A percentile compares a stretch with the other conserved stretches of the same genome.
Conservation (phyloP, 2,113 vertebrate species). For the Gymnocephalus cernua region DNA sequence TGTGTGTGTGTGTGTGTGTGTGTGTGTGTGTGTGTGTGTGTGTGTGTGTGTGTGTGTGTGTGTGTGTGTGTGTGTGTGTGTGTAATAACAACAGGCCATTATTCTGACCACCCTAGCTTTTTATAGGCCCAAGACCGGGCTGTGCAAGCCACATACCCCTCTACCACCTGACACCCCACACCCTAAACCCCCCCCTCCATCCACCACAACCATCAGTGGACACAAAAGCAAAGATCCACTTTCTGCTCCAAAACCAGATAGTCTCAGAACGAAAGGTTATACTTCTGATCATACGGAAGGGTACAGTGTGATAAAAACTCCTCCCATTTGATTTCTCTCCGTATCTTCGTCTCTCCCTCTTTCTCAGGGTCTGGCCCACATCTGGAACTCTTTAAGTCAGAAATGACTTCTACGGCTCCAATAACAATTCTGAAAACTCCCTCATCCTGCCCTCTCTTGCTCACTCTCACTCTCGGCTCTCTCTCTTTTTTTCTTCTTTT, state of each 20-base stretch:
- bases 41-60: conserved; percentile 36
- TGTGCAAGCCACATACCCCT: conserved; percentile 65
- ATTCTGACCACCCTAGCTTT: conserved; percentile 77
- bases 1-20: conserved; percentile 45
- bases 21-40: conserved; percentile 31
- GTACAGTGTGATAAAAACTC: conserved; percentile 51
- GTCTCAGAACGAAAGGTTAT: not conserved
- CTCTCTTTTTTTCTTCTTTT: conserved; percentile 17
- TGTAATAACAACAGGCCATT: conserved; percentile 76
- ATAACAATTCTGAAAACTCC: conserved; percentile 81
- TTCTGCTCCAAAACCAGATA: conserved; percentile 13
- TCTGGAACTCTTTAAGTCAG: conserved; percentile 87
- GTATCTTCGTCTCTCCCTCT: conserved; percentile 27
- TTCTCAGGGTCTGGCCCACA: conserved; percentile 78
- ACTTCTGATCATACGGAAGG: conserved; percentile 46
- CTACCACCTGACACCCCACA: conserved; percentile 76
- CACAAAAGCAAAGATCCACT: conserved; percentile 13
- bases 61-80: conserved; percentile 31
- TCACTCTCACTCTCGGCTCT: conserved; percentile 45
- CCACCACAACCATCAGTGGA: conserved; percentile 13
- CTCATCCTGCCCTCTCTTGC: conserved; percentile 55
- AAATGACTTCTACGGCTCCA: conserved; percentile 84
- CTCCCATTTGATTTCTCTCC: conserved; percentile 58
- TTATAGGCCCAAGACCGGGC: conserved; percentile 65
- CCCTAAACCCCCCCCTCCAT: conserved; percentile 16